These are phyloP conservation scores for Thymallus thymallus DNA, from an alignment of 2,113 vertebrate genomes.

Conservation along the genomic window DNA sequence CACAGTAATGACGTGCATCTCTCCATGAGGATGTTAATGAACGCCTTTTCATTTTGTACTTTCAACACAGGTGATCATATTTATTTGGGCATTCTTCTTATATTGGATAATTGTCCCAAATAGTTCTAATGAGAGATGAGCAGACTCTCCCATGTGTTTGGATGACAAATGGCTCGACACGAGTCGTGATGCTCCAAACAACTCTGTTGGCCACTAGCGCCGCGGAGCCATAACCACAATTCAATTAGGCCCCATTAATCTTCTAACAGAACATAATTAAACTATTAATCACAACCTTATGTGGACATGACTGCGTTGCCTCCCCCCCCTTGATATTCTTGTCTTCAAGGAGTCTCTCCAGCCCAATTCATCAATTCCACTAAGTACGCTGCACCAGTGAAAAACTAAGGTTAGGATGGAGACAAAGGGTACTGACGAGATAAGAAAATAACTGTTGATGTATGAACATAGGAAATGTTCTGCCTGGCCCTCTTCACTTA, in stretches of 20 bases:
- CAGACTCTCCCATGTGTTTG: conserved; percentile 9
- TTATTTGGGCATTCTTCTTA: conserved; percentile 16
- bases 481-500: too few relatives aligned
- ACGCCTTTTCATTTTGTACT: neutral
- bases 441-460: too few relatives aligned
- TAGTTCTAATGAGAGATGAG: conserved; percentile 35
- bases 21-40: neutral
- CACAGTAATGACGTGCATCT: neutral
- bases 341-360: conserved; percentile 7
- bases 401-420: too few relatives aligned
- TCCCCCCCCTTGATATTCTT: conserved; percentile 4
- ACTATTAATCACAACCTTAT: conserved; percentile 40
- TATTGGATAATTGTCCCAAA: conserved; percentile 35
- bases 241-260: conserved; percentile 38
- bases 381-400: too few relatives aligned
- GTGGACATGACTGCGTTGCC: conserved; percentile 24
- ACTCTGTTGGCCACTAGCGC: neutral
- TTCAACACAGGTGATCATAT: neutral
- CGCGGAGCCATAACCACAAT: conserved; percentile 8
- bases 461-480: too few relatives aligned
- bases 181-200: neutral
- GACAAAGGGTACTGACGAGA: too few relatives aligned
- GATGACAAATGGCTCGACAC: conserved; percentile 34
- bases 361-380: neutral
- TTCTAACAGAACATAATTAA: conserved; percentile 40